These are phyloP conservation scores for Macrosiphum euphorbiae DNA, from an alignment of 2,888 invertebrate species.

Conservation along the genomic window DNA sequence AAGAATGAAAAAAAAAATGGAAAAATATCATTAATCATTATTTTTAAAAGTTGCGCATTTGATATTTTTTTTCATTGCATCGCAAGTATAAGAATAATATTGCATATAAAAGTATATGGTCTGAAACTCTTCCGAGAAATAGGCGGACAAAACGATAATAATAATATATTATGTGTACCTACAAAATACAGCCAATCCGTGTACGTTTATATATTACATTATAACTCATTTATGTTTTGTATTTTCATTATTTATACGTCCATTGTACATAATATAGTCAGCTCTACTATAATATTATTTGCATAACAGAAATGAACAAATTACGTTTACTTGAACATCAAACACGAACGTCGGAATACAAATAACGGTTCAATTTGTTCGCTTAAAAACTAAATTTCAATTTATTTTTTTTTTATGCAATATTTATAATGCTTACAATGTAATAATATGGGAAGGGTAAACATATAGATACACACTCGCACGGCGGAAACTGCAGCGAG, in stretches of 20 bases:
- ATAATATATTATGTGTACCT: neutral
- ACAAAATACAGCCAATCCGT: neutral
- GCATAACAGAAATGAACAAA: neutral
- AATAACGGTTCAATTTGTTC: slow-evolving; percentile 23
- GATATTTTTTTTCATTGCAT: neutral
- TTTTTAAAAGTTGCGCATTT: neutral
- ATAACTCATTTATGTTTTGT: neutral
- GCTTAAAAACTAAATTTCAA: slow-evolving; percentile 1
- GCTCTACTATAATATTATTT: neutral
- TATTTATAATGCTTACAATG: neutral
- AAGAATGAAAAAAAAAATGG: neutral
- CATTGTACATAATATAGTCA: neutral
- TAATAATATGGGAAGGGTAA: neutral
- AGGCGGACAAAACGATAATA: neutral
- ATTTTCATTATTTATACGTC: neutral
- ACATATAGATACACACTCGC: neutral
- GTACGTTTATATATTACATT: neutral
- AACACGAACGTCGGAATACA: neutral
- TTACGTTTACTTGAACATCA: neutral
- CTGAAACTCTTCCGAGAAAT: neutral
- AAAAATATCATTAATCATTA: neutral
- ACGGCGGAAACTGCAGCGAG: neutral
- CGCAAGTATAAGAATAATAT: neutral
- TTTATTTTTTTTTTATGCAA: neutral
- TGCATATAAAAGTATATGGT: neutral